Evolutionary conservation across 2,888 invertebrate species (phyloP).

Genomic region (Choristoneura rosaceana): DNA sequence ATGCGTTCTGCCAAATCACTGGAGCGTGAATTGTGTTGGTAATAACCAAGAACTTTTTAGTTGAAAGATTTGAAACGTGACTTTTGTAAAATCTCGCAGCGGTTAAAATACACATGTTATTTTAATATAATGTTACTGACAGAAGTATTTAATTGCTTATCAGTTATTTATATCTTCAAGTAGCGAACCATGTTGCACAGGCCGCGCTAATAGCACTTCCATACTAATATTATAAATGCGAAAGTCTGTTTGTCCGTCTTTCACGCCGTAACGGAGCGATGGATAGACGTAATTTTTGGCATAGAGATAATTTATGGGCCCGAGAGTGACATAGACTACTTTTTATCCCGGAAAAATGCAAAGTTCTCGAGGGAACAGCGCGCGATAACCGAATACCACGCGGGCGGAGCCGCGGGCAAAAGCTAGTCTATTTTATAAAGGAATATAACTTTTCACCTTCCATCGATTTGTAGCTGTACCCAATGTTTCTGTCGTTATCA

Average conservation of each 20-base stretch:
- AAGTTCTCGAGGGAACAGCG: no score
- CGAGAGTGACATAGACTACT: no score
- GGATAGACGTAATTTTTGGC: no score
- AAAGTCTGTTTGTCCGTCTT: no score
- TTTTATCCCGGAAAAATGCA: no score
- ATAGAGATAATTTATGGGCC: no score
- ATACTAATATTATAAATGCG: no score
- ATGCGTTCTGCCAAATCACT: slow-evolving; percentile 9
- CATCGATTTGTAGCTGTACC: slow-evolving; percentile 39
- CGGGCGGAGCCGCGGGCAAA: no score
- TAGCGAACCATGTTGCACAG: not conserved
- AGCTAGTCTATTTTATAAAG: slow-evolving; percentile 21
- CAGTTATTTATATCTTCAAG: not conserved
- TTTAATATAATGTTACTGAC: not conserved
- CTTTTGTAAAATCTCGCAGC: not conserved
- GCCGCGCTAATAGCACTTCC: slow-evolving; percentile 1
- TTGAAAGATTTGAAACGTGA: not conserved
- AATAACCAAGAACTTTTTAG: not conserved
- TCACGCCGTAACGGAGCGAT: no score
- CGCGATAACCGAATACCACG: no score
- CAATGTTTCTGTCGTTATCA: slow-evolving; percentile 41
- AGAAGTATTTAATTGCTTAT: not conserved
- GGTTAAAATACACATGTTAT: not conserved
- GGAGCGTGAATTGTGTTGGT: slow-evolving; percentile 5
- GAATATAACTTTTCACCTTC: slow-evolving; percentile 37